A percentile compares a stretch with the other conserved stretches of the same genome.
phyloP scores from a whole-genome alignment of 2,797 vertebrate species.

The Esox lucius region DNA sequence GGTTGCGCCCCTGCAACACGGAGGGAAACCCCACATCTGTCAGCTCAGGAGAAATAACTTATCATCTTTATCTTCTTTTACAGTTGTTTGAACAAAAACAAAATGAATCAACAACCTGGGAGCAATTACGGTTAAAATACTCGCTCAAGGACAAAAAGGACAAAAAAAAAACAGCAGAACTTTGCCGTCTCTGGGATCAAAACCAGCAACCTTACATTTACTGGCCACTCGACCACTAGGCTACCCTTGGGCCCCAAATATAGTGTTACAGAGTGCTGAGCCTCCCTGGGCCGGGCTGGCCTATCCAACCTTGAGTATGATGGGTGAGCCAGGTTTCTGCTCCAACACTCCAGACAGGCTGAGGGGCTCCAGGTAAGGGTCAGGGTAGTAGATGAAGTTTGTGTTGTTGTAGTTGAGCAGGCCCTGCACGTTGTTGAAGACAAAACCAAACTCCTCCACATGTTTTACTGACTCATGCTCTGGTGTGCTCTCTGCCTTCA shows the following conservation, averaged over 20 bases:
- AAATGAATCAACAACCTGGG: too few species aligned
- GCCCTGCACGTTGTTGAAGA: conserved; percentile 94
- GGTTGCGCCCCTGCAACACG: conserved; percentile 85
- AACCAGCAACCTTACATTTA: too few species aligned
- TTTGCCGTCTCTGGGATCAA: too few species aligned
- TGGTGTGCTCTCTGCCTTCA: conserved; percentile 75
- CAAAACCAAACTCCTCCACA: conserved; percentile 92
- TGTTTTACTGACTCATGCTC: conserved; percentile 84
- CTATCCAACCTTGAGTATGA: conserved; percentile 89
- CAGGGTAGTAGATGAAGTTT: conserved; percentile 92
- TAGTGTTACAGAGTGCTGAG: not conserved
- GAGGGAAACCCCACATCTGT: conserved; percentile 11
- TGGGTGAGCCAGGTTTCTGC: conserved; percentile 93
- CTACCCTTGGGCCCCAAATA: too few species aligned
- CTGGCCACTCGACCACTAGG: too few species aligned
- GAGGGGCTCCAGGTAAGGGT: conserved; percentile 91
- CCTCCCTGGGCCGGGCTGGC: not conserved
- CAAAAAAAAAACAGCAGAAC: too few species aligned
- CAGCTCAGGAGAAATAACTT: not conserved
- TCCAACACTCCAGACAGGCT: conserved; percentile 88
- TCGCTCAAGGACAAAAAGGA: too few species aligned
- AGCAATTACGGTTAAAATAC: too few species aligned
- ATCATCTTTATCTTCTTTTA: not conserved
- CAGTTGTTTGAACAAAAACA: too few species aligned
- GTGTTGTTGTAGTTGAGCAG: conserved; percentile 91